These are phyloP conservation scores for Toxonevra muliebris DNA, from an alignment of 2,888 invertebrate genomes.

Conservation along the genomic window DNA sequence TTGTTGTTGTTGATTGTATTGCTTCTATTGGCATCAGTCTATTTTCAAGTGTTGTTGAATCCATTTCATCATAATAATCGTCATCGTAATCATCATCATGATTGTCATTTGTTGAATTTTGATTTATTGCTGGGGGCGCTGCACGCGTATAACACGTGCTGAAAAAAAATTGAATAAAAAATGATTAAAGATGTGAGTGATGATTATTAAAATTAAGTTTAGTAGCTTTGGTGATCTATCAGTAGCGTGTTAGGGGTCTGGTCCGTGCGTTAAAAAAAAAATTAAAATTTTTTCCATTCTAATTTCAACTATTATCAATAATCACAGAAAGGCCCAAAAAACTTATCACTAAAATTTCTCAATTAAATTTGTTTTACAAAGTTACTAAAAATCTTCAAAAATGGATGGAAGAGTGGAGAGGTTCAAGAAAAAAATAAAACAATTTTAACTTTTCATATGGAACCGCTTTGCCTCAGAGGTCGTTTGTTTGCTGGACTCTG, in stretches of 20 bases:
- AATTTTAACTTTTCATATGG: too few relatives aligned
- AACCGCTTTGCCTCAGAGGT: too few relatives aligned
- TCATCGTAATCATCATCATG: slow-evolving; percentile 50
- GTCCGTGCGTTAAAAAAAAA: too few relatives aligned
- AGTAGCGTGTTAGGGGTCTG: neutral
- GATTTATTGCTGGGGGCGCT: slow-evolving; percentile 49
- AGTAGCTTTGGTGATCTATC: neutral
- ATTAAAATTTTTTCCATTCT: too few relatives aligned
- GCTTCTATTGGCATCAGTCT: slow-evolving; percentile 24
- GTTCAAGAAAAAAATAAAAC: too few relatives aligned
- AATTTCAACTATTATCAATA: too few relatives aligned
- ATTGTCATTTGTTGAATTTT: slow-evolving; percentile 42
- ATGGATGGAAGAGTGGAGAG: too few relatives aligned
- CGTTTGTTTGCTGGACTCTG: too few relatives aligned
- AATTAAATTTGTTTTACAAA: too few relatives aligned
- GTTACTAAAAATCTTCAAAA: too few relatives aligned
- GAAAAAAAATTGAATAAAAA: slow-evolving; percentile 17
- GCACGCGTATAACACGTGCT: slow-evolving; percentile 54
- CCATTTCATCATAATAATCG: slow-evolving; percentile 50
- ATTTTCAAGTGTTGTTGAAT: slow-evolving; percentile 23
- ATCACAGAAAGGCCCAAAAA: too few relatives aligned
- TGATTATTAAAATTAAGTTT: neutral
- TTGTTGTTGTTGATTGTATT: slow-evolving; percentile 28
- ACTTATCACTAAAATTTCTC: too few relatives aligned
- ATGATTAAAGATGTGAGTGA: neutral